Base-by-base conservation (phyloP, 2,113 vertebrate genomes). In the Cyprinodon tularosa region DNA sequence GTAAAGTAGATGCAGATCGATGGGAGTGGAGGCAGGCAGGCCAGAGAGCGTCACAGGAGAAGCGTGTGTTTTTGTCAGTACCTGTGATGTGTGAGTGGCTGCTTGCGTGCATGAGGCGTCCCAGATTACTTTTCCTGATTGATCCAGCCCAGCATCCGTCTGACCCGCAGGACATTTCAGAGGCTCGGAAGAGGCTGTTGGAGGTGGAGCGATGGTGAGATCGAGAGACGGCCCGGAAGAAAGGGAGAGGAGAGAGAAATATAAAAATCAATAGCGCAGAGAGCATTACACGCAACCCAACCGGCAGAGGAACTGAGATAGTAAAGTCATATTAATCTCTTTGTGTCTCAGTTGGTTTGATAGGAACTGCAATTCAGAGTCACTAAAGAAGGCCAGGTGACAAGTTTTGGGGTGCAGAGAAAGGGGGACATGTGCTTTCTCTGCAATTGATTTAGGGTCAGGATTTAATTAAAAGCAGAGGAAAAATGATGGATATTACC, bases 1-100 rank as follows among this genome's bases (percentile, higher is more conserved):
- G 91, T 91, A 93, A 94, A 94, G 93, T 93, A 94, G 93, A 92
- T 93, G 90, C 91, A 88, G 93, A 95, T 95, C 93, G 90, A 94
- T 95, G 88, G 87, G 83, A 82, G 80, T 85, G 92, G 91, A 93
- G 93, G 92, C 86, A 90, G 90, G 87, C 89, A 81, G 90, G 86
- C 84, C 83, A 84, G 86, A 87, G 90, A 88, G 88, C 87, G 90
- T 74, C 63, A 82, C 63, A 82, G 66, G 68, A 82, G 75, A 62
- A 47, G 68, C 70, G 76, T 80, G 73, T 74, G 78, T 60, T 61
- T 65, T 1, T 62, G 71, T 10, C 50, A 47, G 62, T 66, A 75
- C 65, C 72, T 75, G 72, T 22, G 62, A 75, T 82, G 69, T 68
- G 69, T 77, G 72, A 66, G 78, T 80, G 75, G 74, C 68, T 61